These are phyloP conservation scores for Mermis nigrescens DNA, from an alignment of 2,888 invertebrate genomes.

Conservation along the genomic window DNA sequence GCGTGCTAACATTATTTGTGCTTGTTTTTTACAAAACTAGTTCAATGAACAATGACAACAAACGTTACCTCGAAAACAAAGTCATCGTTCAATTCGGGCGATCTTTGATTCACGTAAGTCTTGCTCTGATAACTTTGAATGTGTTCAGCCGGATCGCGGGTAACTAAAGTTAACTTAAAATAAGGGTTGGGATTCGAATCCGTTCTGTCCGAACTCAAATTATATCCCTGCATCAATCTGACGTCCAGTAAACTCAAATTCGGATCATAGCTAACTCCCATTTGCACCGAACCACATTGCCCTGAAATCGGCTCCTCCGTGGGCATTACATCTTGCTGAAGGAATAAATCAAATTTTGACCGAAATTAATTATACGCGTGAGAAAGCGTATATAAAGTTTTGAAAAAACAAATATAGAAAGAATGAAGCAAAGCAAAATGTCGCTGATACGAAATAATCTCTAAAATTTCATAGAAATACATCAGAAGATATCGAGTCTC, in stretches of 20 bases:
- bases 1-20: too few species aligned
- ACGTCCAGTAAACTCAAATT: constrained; percentile 47
- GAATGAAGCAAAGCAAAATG: too few species aligned
- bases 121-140: constrained; percentile 22
- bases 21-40: too few species aligned
- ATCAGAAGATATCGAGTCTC: too few species aligned
- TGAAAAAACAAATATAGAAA: not conserved
- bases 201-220: constrained; percentile 24
- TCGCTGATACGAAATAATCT: too few species aligned
- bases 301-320: constrained; percentile 14
- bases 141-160: constrained; percentile 15
- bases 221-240: constrained; percentile 46
- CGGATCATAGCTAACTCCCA: constrained; percentile 45
- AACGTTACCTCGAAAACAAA: constrained; percentile 28
- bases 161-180: constrained; percentile 6
- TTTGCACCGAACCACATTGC: constrained; percentile 42
- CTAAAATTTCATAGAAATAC: too few species aligned
- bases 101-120: constrained; percentile 20
- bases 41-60: too few species aligned
- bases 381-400: too few species aligned
- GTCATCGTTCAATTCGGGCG: constrained; percentile 25
- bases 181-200: constrained; percentile 11
- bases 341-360: too few species aligned
- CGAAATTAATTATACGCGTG: too few species aligned
- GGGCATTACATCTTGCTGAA: not conserved